phyloP scores from a whole-genome alignment of 2,888 invertebrate genomes.

The Notodonta dromedarius region DNA sequence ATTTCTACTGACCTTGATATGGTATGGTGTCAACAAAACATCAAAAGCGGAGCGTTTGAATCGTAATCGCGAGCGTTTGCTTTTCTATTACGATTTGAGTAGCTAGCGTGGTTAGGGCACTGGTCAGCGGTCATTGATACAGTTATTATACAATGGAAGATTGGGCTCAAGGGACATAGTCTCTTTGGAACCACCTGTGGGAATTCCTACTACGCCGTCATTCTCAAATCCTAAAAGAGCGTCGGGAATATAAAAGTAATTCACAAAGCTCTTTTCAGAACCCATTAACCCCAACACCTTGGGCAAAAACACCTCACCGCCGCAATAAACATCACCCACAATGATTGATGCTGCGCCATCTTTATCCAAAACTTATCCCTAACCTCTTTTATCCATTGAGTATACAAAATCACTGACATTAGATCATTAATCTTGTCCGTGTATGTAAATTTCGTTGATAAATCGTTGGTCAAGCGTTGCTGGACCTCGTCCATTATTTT shows the following conservation, averaged over 20 bases:
- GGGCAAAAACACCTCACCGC: slow-evolving; percentile 8
- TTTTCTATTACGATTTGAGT: too few species aligned
- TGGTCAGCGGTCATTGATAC: too few species aligned
- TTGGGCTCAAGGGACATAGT: too few species aligned
- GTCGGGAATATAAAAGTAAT: neutral
- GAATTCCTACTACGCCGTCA: too few species aligned
- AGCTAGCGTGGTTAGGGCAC: too few species aligned
- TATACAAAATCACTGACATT: slow-evolving; percentile 56
- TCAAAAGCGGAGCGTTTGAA: too few species aligned
- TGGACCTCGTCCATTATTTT: slow-evolving; percentile 44
- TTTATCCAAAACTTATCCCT: slow-evolving; percentile 27
- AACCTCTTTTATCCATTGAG: slow-evolving; percentile 43
- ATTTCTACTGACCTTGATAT: too few species aligned
- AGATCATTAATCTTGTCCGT: slow-evolving; percentile 69
- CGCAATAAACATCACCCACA: slow-evolving; percentile 33
- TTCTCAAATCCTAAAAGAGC: neutral
- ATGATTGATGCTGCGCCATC: slow-evolving; percentile 40
- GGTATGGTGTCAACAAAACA: too few species aligned
- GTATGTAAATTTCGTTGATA: slow-evolving; percentile 74
- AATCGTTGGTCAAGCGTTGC: slow-evolving; percentile 65
- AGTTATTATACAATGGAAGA: too few species aligned
- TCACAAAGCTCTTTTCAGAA: neutral
- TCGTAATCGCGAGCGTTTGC: too few species aligned
- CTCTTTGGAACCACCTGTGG: too few species aligned
- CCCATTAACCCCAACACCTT: neutral